Evolutionary conservation across 2,797 vertebrate species (phyloP), one percentile per base, ranked within the genome.

Genomic region (Labroides dimidiatus): DNA sequence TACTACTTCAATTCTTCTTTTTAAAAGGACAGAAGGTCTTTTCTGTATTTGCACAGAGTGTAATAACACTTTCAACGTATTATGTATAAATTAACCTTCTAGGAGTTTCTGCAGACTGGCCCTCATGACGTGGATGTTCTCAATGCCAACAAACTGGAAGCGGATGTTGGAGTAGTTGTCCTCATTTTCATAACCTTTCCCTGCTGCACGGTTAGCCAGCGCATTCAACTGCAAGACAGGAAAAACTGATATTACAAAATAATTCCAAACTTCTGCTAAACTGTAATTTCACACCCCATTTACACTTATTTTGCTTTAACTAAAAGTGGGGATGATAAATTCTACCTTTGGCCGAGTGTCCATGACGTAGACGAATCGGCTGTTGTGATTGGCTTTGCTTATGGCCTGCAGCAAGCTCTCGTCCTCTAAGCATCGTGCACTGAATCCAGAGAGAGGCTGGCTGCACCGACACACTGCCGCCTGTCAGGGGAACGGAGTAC

Each of bases 81-180:
- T 13, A 15, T 0, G 19, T 55, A 19, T 60, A n/a, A n/a, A n/a
- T 42, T 12, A 14, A 99, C 98, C 97, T 98, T 99, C 97, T 27
- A 97, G 78, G 65, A 99, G 86, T 72, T 98, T 99, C 86, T 99
- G 98, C 74, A 99, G 94, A 79, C 98, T 99, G 70, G 93, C 87
- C 65, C 98, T 95, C 98, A 99, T 99, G 4, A 99, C 97, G 1
- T 99, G 98, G 90, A 99, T 99, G 89, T 99, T 99, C 92, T 99
- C 98, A 64, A 99, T 99, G 82, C 98, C 98, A 76, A 99, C 97
- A 89, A 99, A 99, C 91, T 99, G 96, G 90, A 99, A 99, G 80
- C 98, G 96, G 87, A 99, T 99, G 90, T 99, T 98, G 72, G 96
- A 97, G 91, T 99, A 99, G 91, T 99, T 99, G 90, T 99, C 98